Base-by-base conservation (phyloP, 2,888 invertebrate genomes). In the Chirona hameri region DNA sequence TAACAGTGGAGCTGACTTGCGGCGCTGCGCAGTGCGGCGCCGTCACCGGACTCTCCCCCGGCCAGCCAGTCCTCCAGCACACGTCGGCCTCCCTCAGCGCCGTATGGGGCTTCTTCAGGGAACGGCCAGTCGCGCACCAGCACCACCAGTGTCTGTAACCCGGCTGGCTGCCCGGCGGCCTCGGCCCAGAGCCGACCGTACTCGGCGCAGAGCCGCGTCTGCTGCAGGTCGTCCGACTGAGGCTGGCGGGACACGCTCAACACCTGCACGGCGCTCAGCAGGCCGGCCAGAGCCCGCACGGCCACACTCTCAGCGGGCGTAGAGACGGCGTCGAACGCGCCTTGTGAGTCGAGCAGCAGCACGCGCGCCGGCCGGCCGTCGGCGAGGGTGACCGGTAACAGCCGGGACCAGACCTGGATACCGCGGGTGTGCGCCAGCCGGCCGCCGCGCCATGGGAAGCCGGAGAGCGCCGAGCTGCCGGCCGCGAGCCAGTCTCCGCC, bases 101-200 rank as follows among this genome's bases (percentile, higher is more conserved):
- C 65, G 65, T 65, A 65, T n/a, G 65, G 65, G 9, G 7, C 65
- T 9, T 65, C 65, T 7, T 27, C 65, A 0, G 65, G 65, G 65
- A 65, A 65, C 27, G 65, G 27, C 65, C 65, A 65, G 65, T 65
- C 65, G 65, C 65, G 65, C 27, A 65, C 65, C 24, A 65, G 65
- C 65, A 65, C 4, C 27, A 65, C 65, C 10, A 65, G 65, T n/a
- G 27, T n/a, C 65, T 27, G 65, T 4, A 14, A 9, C 5, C 65
- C 27, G 27, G 9, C 27, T n/a, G 65, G 27, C 65, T 9, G 27
- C 5, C 65, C 65, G 65, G 27, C 65, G 27, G n/a, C 65, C 65
- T 7, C 27, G 0, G 65, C 65, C 27, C n/a, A 7, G 5, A 65
- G 65, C 27, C 65, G 65, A 27, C 27, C 27, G 65, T 27, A 65